Conservation (phyloP, 2,888 invertebrate genomes). For the Muschampia plurimacula region DNA sequence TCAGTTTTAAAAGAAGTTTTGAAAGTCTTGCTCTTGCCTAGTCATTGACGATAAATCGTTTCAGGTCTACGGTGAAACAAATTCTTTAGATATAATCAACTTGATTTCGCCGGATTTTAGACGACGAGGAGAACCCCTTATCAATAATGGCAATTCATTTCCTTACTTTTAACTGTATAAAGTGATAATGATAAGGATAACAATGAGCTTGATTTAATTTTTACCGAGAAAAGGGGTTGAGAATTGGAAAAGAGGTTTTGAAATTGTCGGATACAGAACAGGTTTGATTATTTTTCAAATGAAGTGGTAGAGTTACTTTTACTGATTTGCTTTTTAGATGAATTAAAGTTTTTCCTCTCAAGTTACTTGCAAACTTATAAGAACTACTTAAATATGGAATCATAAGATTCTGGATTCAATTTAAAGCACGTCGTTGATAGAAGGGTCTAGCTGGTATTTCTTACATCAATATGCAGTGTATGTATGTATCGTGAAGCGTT, state of each 20-base stretch:
- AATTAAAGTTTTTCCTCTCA: too few relatives aligned
- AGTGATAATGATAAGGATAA: constrained; percentile 52
- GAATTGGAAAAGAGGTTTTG: neutral
- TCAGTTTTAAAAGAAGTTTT: too few relatives aligned
- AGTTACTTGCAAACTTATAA: too few relatives aligned
- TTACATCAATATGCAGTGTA: too few relatives aligned
- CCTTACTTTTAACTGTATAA: constrained; percentile 67
- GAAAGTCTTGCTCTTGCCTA: neutral
- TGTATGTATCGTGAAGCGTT: too few relatives aligned
- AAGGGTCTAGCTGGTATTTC: too few relatives aligned
- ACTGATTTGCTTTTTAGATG: too few relatives aligned
- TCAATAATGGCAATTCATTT: constrained; percentile 52
- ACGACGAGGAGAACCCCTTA: constrained; percentile 48
- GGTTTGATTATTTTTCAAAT: neutral
- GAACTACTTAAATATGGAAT: too few relatives aligned
- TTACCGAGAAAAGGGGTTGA: neutral
- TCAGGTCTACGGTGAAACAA: neutral
- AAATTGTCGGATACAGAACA: neutral
- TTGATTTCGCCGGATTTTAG: constrained; percentile 58
- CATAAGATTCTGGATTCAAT: too few relatives aligned
- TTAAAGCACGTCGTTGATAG: too few relatives aligned
- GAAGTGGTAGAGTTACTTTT: too few relatives aligned
- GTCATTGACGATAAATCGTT: neutral
- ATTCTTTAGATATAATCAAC: constrained; percentile 56
- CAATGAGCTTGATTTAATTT: constrained; percentile 23